These are phyloP conservation scores for Pagetopsis macropterus DNA, from an alignment of 2,797 vertebrate genomes.

Conservation along the genomic window DNA sequence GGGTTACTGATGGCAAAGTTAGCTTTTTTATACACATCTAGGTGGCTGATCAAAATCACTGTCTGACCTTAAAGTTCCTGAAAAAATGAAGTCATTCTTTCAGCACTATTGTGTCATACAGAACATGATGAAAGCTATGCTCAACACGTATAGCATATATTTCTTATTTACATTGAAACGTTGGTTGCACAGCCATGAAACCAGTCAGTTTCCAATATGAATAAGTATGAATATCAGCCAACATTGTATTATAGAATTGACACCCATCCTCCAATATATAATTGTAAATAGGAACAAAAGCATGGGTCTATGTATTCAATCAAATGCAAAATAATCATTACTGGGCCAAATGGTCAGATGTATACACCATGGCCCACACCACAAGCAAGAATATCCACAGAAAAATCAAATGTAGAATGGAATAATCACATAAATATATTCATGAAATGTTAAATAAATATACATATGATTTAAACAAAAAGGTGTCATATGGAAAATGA, in stretches of 20 bases:
- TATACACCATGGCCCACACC: slow-evolving; percentile 59
- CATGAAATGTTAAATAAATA: slow-evolving; percentile 27
- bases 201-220: slow-evolving; percentile 17
- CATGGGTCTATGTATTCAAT: not conserved
- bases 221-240: slow-evolving; percentile 31
- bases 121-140: not conserved
- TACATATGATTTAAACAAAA: slow-evolving; percentile 20
- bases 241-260: slow-evolving; percentile 26
- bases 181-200: slow-evolving; percentile 21
- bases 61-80: not conserved
- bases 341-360: slow-evolving; percentile 65
- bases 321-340: slow-evolving; percentile 38
- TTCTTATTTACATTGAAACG: slow-evolving; percentile 4
- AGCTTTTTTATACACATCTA: not conserved
- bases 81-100: slow-evolving; percentile 4
- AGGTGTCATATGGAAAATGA: slow-evolving; percentile 33
- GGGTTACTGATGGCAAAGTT: slow-evolving; percentile 5
- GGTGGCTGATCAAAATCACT: not conserved
- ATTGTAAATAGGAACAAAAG: slow-evolving; percentile 19
- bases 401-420: slow-evolving; percentile 35
- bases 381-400: slow-evolving; percentile 38
- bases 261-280: slow-evolving; percentile 41
- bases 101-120: slow-evolving; percentile 1
- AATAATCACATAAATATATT: slow-evolving; percentile 34
- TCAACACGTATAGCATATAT: slow-evolving; percentile 4